phyloP scores from a whole-genome alignment of 2,797 vertebrate species.

The Poecilia velifera region DNA sequence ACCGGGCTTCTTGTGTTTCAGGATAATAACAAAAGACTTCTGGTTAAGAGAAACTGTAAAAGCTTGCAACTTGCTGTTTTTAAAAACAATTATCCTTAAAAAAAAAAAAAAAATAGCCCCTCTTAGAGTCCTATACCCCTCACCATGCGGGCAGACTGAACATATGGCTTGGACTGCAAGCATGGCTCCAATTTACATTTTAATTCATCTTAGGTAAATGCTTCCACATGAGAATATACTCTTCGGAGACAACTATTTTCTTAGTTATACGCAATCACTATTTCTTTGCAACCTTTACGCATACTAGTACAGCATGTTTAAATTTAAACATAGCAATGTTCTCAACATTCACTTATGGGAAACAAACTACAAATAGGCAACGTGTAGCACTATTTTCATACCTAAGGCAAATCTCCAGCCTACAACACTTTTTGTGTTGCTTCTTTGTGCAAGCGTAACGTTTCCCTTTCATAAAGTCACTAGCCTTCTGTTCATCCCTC shows the following conservation, averaged over 20 bases:
- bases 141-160: conserved; percentile 13
- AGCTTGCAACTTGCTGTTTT: neutral
- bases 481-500: conserved; percentile 54
- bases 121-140: neutral
- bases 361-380: conserved; percentile 17
- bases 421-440: conserved; percentile 17
- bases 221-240: conserved; percentile 65
- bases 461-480: conserved; percentile 78
- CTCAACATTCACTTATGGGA: conserved; percentile 42
- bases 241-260: conserved; percentile 21
- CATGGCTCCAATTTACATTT: conserved; percentile 76
- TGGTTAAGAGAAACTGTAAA: neutral
- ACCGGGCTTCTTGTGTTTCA: neutral
- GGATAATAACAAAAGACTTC: neutral
- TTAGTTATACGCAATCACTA: conserved; percentile 23
- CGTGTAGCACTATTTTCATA: conserved; percentile 20
- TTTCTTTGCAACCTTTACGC: conserved; percentile 36
- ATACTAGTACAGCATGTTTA: neutral
- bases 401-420: conserved; percentile 61
- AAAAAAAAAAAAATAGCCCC: conserved; percentile 25
- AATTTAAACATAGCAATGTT: conserved; percentile 16
- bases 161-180: conserved; percentile 44
- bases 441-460: conserved; percentile 59
- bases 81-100: conserved; percentile 7
- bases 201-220: conserved; percentile 63